Percentiles rank a stretch among this genome's conserved stretches.
Conservation (phyloP, 2,113 vertebrate species). For the Dromiciops gliroides region DNA sequence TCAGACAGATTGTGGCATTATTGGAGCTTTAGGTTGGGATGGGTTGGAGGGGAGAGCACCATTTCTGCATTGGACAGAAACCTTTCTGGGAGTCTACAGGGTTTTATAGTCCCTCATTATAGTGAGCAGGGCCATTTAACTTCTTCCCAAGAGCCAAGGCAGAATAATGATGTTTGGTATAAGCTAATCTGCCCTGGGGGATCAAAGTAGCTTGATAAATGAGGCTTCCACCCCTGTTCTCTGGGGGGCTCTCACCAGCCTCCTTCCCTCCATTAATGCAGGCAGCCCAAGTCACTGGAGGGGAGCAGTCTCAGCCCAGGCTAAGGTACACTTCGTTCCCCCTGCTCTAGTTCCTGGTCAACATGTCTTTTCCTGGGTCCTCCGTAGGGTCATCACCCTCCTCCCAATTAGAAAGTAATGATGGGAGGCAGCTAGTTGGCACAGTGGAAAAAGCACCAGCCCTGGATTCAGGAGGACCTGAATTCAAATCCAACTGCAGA, state of each 20-base stretch:
- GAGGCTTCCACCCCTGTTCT: background rate
- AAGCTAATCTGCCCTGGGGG: background rate
- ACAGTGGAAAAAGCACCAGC: too few relatives aligned
- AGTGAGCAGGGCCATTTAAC: background rate
- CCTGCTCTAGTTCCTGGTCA: background rate
- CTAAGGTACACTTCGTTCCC: background rate
- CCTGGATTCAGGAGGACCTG: too few relatives aligned
- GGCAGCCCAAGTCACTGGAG: background rate
- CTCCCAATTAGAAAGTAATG: background rate
- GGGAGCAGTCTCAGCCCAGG: background rate
- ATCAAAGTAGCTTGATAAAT: background rate
- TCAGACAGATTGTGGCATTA: background rate
- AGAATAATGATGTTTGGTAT: background rate
- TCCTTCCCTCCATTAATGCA: background rate
- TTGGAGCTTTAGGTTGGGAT: background rate
- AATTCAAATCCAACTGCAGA: too few relatives aligned
- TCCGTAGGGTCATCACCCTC: background rate
- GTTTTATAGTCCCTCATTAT: background rate
- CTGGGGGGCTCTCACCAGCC: background rate
- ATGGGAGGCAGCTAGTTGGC: too few relatives aligned
- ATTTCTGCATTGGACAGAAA: background rate
- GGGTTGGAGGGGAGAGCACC: background rate
- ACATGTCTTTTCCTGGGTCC: background rate
- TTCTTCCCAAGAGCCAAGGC: background rate
- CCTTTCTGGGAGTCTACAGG: background rate